These are phyloP conservation scores for Latrodectus elegans DNA, from an alignment of 2,888 invertebrate species.

Conservation along the genomic window DNA sequence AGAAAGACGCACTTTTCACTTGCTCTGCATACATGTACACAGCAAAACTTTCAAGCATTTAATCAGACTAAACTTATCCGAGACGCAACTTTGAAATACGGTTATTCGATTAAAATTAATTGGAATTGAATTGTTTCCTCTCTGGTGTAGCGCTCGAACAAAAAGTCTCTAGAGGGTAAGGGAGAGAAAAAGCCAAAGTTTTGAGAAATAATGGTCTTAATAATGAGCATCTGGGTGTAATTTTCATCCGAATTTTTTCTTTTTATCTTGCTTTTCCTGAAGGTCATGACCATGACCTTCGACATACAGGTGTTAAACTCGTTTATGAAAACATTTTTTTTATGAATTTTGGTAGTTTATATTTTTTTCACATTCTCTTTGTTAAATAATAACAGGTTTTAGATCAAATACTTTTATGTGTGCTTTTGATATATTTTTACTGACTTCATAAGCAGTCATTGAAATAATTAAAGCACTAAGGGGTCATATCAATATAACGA, in stretches of 20 bases:
- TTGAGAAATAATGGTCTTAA: constrained; percentile 52
- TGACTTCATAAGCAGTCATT: background rate
- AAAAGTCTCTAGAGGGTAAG: constrained; percentile 12
- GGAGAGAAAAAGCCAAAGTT: constrained; percentile 17
- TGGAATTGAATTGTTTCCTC: no score
- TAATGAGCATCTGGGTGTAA: constrained; percentile 52
- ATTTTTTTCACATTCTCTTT: constrained; percentile 32
- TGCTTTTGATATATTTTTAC: background rate
- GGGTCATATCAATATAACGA: constrained; percentile 4
- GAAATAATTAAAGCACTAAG: background rate
- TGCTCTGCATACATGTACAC: no score
- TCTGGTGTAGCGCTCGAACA: background rate
- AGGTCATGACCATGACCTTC: constrained; percentile 55
- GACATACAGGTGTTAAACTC: constrained; percentile 60
- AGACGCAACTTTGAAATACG: no score
- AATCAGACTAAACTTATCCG: no score
- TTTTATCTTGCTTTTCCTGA: constrained; percentile 17
- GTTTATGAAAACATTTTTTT: constrained; percentile 43
- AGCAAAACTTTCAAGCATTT: no score
- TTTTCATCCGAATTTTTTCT: constrained; percentile 32
- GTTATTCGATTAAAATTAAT: no score
- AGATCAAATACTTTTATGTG: constrained; percentile 38
- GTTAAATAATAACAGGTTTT: constrained; percentile 54
- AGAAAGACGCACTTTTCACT: no score
- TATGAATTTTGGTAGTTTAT: background rate